Evolutionary conservation across 1,140 invertebrate genomes (phyloP).

Genomic region (Cardiocondyla obscurior): DNA sequence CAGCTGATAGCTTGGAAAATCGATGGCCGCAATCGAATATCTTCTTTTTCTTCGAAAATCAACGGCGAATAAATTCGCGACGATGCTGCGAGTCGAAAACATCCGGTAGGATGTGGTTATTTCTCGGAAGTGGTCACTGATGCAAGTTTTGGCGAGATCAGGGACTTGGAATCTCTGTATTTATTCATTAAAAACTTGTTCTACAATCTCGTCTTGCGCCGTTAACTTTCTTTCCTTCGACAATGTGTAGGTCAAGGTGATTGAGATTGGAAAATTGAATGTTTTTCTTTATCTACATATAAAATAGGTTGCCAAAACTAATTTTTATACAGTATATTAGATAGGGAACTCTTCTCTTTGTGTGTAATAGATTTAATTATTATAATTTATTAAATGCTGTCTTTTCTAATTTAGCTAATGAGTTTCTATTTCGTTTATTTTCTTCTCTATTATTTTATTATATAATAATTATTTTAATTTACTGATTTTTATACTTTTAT

Average conservation of each 20-base stretch:
- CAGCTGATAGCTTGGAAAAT: slow-evolving; percentile 9
- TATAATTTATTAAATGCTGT: not conserved
- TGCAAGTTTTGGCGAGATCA: not conserved
- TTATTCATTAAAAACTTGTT: slow-evolving; percentile 14
- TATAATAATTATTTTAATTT: not conserved
- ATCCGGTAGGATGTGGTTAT: slow-evolving; percentile 21
- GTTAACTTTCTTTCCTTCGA: too few relatives aligned
- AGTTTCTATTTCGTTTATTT: too few relatives aligned
- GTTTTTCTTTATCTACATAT: not conserved
- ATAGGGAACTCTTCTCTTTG: not conserved
- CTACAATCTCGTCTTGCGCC: not conserved
- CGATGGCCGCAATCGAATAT: not conserved
- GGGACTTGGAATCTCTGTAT: not conserved
- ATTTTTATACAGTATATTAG: not conserved
- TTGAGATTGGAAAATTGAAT: not conserved
- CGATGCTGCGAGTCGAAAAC: not conserved
- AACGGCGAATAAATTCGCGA: slow-evolving; percentile 8
- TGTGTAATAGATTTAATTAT: not conserved
- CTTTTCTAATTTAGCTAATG: not conserved
- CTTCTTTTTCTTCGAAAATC: not conserved
- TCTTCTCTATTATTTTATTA: not conserved
- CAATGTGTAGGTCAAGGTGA: slow-evolving; percentile 7
- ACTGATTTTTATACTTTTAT: not conserved
- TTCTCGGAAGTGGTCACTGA: slow-evolving; percentile 24
- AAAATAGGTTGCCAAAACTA: not conserved